phyloP scores from a whole-genome alignment of 2,888 invertebrate species.

The Antheraea assamensis region DNA sequence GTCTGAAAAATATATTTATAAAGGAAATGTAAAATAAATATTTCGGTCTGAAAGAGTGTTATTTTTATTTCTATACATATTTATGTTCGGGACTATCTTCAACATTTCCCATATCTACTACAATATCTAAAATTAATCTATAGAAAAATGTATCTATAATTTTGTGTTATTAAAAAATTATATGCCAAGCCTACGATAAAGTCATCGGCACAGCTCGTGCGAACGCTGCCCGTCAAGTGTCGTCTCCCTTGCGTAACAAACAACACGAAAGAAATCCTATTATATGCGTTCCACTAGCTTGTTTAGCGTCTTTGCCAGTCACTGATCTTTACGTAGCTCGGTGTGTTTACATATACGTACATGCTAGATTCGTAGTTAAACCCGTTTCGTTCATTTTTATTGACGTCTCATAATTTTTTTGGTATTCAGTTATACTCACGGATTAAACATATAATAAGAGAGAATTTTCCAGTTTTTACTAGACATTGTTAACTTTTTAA shows the following conservation, averaged over 20 bases:
- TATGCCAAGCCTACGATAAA: neutral
- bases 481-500: too few species aligned
- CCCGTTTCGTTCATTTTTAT: constrained; percentile 10
- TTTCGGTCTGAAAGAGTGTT: too few species aligned
- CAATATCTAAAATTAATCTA: too few species aligned
- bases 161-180: neutral
- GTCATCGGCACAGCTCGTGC: constrained; percentile 16
- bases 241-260: constrained; percentile 37
- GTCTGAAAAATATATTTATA: too few species aligned
- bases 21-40: too few species aligned
- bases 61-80: too few species aligned
- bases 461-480: neutral
- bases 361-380: neutral
- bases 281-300: constrained; percentile 29
- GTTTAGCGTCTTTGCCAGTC: constrained; percentile 10
- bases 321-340: neutral
- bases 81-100: too few species aligned
- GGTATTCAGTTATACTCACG: neutral
- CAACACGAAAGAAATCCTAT: constrained; percentile 59
- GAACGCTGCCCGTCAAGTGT: constrained; percentile 15
- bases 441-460: neutral
- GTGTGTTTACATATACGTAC: neutral
- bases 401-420: neutral
- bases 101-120: too few species aligned
- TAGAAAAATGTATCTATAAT: neutral